phyloP scores from a whole-genome alignment of 2,888 invertebrate species.

The Crepidodera aurea region DNA sequence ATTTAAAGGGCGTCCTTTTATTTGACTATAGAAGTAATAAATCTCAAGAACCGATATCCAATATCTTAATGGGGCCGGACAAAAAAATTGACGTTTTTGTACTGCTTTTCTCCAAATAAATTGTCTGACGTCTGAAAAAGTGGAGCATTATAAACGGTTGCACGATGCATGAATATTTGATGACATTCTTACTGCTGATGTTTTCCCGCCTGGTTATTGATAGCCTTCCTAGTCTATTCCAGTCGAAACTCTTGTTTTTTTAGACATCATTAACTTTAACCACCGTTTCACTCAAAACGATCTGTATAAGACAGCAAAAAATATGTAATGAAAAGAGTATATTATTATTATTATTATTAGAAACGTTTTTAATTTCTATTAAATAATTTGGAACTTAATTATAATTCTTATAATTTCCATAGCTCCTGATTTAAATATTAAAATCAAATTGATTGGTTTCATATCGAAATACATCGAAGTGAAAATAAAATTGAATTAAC shows the following conservation, averaged over 20 bases:
- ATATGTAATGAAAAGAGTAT: too few relatives aligned
- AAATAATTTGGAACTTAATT: too few relatives aligned
- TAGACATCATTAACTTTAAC: slow-evolving; percentile 9
- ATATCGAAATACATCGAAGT: too few relatives aligned
- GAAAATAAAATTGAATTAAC: too few relatives aligned
- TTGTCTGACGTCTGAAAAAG: slow-evolving; percentile 32
- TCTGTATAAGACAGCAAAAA: not conserved
- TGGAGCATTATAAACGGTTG: slow-evolving; percentile 32
- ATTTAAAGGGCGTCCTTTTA: slow-evolving; percentile 33
- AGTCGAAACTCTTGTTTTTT: slow-evolving; percentile 11
- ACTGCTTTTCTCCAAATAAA: slow-evolving; percentile 34
- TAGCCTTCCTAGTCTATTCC: slow-evolving; percentile 23
- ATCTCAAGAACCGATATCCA: slow-evolving; percentile 38
- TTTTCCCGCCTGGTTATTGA: slow-evolving; percentile 28
- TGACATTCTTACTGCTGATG: slow-evolving; percentile 31
- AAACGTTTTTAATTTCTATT: too few relatives aligned
- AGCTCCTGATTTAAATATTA: too few relatives aligned
- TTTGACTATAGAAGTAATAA: slow-evolving; percentile 37
- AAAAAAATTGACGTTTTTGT: slow-evolving; percentile 39
- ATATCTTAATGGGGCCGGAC: slow-evolving; percentile 40
- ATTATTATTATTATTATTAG: too few relatives aligned
- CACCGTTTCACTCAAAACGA: slow-evolving; percentile 6
- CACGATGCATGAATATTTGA: slow-evolving; percentile 29
- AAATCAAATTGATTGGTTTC: too few relatives aligned
- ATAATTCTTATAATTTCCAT: too few relatives aligned